Evolutionary conservation across 1,140 invertebrate species (phyloP).

Genomic region (Pygmarrhopalites habei): DNA sequence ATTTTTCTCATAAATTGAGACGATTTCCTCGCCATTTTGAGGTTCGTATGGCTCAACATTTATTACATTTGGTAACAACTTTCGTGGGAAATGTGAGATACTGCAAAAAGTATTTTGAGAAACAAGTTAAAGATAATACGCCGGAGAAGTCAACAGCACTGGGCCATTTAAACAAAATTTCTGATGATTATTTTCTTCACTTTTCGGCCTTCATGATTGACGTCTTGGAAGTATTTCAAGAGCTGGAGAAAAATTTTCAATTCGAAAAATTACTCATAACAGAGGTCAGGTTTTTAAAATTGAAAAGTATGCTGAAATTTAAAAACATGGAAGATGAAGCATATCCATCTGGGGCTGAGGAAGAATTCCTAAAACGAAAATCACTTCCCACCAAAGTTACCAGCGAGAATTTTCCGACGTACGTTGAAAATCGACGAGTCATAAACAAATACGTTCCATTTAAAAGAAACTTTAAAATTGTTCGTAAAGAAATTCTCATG

Average conservation of each 20-base stretch:
- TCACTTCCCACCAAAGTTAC: background rate
- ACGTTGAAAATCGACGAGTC: background rate
- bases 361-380: background rate
- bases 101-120: background rate
- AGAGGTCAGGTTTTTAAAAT: background rate
- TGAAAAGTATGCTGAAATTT: background rate
- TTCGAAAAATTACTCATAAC: background rate
- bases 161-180: background rate
- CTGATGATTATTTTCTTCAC: background rate
- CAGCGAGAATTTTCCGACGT: background rate
- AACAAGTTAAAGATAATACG: background rate
- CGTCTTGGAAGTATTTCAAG: too few species aligned
- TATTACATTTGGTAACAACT: background rate
- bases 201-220: background rate
- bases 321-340: background rate
- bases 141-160: background rate
- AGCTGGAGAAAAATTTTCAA: background rate
- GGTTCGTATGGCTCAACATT: background rate
- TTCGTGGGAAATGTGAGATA: background rate
- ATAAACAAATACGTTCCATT: background rate
- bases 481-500: background rate
- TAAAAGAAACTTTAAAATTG: background rate
- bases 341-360: background rate
- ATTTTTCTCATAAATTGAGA: background rate
- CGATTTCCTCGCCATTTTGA: background rate